phyloP scores from a whole-genome alignment of 2,113 vertebrate species.

The Connochaetes taurinus region DNA sequence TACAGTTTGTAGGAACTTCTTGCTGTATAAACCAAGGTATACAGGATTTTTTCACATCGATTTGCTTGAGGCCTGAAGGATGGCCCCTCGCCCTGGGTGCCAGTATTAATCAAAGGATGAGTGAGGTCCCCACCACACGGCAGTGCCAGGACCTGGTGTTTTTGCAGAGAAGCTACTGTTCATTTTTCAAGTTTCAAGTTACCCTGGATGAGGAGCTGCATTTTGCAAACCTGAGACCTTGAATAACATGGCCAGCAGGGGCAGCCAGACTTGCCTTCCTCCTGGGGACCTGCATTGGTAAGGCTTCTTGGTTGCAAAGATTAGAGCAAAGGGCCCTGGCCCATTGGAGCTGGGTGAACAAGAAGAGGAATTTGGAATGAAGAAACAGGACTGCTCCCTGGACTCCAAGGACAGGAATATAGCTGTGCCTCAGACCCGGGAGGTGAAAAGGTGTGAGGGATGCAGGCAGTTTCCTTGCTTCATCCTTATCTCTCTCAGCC shows the following conservation, averaged over 20 bases:
- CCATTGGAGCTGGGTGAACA: background rate
- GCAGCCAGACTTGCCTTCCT: background rate
- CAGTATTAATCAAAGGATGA: background rate
- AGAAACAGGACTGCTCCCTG: background rate
- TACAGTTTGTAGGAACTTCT: background rate
- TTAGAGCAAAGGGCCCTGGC: background rate
- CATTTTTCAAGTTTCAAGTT: background rate
- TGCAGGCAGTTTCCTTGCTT: background rate
- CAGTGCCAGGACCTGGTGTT: background rate
- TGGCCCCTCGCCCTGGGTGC: background rate
- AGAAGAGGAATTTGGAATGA: background rate
- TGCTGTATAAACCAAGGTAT: background rate
- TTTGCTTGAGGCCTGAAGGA: background rate
- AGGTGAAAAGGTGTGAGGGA: background rate
- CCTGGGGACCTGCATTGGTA: background rate
- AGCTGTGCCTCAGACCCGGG: background rate
- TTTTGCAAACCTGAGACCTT: background rate
- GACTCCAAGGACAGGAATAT: background rate
- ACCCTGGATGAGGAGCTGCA: background rate
- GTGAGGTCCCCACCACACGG: rapidly evolving
- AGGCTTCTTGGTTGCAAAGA: background rate
- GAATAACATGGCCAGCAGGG: background rate
- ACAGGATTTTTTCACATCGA: background rate
- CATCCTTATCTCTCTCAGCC: background rate
- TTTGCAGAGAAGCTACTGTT: background rate